phyloP scores from a whole-genome alignment of 35 echinoderm and acorn worm genomes.

The Chiridota heheva region DNA sequence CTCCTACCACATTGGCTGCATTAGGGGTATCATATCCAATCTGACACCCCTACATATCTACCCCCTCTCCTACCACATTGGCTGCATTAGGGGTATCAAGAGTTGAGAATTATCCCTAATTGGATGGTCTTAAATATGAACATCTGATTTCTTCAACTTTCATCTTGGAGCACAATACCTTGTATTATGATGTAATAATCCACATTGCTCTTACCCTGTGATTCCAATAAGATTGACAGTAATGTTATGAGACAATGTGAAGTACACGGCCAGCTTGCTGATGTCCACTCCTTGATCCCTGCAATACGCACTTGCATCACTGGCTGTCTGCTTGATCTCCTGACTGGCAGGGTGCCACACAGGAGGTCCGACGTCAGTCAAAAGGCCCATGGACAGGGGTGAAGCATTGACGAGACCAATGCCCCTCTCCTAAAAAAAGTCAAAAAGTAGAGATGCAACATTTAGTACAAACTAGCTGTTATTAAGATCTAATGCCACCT shows the following conservation, averaged over 20 bases:
- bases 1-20: too few relatives aligned
- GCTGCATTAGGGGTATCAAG: not conserved
- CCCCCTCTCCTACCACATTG: not conserved
- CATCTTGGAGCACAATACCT: not conserved
- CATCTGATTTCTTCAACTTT: too few relatives aligned
- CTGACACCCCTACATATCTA: not conserved
- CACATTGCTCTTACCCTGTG: slow-evolving; percentile 49
- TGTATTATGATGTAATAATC: not conserved
- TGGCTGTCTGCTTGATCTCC: slow-evolving; percentile 29
- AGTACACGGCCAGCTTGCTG: slow-evolving; percentile 69
- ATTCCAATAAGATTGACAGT: slow-evolving; percentile 57
- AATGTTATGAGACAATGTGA: slow-evolving; percentile 36
- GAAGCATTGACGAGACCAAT: slow-evolving; percentile 80
- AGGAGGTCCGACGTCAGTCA: slow-evolving; percentile 64
- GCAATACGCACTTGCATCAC: slow-evolving; percentile 63
- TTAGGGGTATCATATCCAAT: too few relatives aligned
- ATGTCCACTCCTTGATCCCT: slow-evolving; percentile 65
- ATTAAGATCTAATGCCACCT: too few relatives aligned
- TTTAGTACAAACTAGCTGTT: not conserved
- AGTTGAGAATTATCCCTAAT: not conserved
- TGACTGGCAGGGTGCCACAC: slow-evolving; percentile 74
- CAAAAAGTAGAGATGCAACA: not conserved
- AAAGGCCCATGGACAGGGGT: slow-evolving; percentile 78
- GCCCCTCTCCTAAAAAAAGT: slow-evolving; percentile 58
- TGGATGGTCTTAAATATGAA: too few relatives aligned